Evolutionary conservation across 2,113 vertebrate species (phyloP), one percentile per base, ranked within the genome.

Genomic region (Callipepla californica): DNA sequence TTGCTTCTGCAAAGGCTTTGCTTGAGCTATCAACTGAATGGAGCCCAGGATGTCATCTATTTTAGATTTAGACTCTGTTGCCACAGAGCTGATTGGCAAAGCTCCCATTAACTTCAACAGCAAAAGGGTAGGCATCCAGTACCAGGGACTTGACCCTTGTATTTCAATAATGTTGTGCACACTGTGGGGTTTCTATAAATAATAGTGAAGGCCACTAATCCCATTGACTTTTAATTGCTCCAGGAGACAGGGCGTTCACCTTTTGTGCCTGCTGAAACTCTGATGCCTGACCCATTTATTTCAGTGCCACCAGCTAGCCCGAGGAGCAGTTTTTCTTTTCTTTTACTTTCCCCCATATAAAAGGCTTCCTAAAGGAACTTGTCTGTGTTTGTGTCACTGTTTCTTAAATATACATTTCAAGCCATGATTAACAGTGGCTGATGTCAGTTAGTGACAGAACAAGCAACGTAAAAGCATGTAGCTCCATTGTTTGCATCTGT

Each of bases 391-490:
- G n/a, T 95, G 82, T 92, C 87, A 86, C 73, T 88, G 82, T 93
- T 95, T 93, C 90, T 95, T 88, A 94, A 91, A 91, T 92, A 95
- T 34, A 86, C 85, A 76, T 94, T 90, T 94, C 88, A 95, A 69
- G 25, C 73, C 32, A 38, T 76, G 94, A 81, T 91, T 96, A 96
- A 79, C 90, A 86, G 93, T 81, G 85, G 77, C 62, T 93, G 90
- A 79, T 94, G 93, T 93, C 96, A 96, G 93, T 91, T 95, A 93
- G 93, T 94, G 94, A 95, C 93, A 94, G 93, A 92, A 90, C 61
- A 92, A 92, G 94, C 94, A 89, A 81, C 73, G 94, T 77, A 87
- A 90, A 92, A 93, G 22, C 92, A 30, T 81, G 95, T 95, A 72
- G 82, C 58, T 94, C 73, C 85, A 94, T 92, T 96, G 87, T 93